Evolutionary conservation across 2,113 vertebrate species (phyloP), one percentile per base, ranked within the genome.

Genomic region (Ophthalmotilapia sp.): DNA sequence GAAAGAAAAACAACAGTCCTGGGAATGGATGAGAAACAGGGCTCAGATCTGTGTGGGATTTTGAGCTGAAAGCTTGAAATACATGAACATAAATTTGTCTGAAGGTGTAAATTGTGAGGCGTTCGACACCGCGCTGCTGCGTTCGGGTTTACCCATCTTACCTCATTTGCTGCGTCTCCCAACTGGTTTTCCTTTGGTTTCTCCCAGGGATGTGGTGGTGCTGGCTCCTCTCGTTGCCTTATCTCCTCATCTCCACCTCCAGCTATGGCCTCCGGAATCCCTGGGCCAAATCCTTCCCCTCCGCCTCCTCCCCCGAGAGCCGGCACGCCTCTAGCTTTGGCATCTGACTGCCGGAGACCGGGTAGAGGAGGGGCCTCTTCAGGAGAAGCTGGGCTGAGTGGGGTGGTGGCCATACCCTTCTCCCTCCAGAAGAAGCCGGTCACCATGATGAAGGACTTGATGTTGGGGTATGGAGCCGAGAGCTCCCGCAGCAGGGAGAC

Each of bases 401-500:
- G 97, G 0, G 97, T 97, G 85, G 96, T 82, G 7, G 95, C 96
- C 92, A 95, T 96, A 81, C 97, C 94, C n/a, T 96, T 97, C 95
- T 98, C 97, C 94, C 97, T 98, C 98, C 98, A 99, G 95, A 99
- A 99, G 93, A 97, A 97, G 31, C 95, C 96, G 1, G 96, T 95
- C 86, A 96, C 96, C 96, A 97, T 96, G 94, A 99, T 98, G 95
- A 97, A 98, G 95, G 98, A 98, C 89, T 98, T 97, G 1, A 99
- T 97, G 94, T 99, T 99, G 83, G 99, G 98, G 91, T 98, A 99
- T 40, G 99, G 98, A 1, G 98, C 98, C 11, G 98, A 98, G 92
- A 99, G 96, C 94, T 99, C 99, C 5, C 98, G 95, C 92, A 98
- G 97, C 88, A 99, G 97, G 70, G 98, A 98, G 91, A 99, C 98